phyloP scores from a whole-genome alignment of 1,140 invertebrate genomes.

The Drosophila sechellia region DNA sequence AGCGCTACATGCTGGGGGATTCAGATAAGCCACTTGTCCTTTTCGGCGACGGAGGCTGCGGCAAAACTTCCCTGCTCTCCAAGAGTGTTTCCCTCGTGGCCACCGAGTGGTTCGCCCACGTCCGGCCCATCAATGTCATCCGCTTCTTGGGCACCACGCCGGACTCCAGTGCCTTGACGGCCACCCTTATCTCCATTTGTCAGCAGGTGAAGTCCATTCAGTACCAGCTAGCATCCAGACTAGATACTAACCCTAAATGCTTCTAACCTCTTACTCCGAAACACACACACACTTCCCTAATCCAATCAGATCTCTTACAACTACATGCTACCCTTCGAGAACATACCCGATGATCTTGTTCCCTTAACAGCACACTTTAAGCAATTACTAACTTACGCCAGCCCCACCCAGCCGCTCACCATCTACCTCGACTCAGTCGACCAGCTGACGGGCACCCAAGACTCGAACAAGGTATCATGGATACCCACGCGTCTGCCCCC shows the following conservation, averaged over 20 bases:
- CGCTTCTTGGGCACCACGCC: conserved; percentile 98
- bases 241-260: conserved; percentile 11
- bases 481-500: conserved; percentile 94
- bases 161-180: conserved; percentile 96
- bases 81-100: conserved; percentile 94
- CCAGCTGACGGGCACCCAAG: conserved; percentile 96
- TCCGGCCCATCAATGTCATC: conserved; percentile 94
- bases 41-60: conserved; percentile 97
- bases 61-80: conserved; percentile 97
- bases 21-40: conserved; percentile 96
- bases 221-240: conserved; percentile 6
- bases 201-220: conserved; percentile 89
- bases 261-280: conserved; percentile 13
- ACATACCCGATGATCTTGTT: conserved; percentile 97
- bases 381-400: conserved; percentile 93
- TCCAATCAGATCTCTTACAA: conserved; percentile 94
- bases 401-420: conserved; percentile 91
- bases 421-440: conserved; percentile 97
- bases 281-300: conserved; percentile 10
- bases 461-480: conserved; percentile 98
- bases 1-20: conserved; percentile 93
- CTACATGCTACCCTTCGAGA: conserved; percentile 95
- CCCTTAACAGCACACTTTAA: conserved; percentile 98
- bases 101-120: conserved; percentile 89
- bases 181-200: conserved; percentile 97